Percentiles rank a stretch among this genome's conserved stretches.
phyloP scores from a whole-genome alignment of 2,113 vertebrate species.

The Menura novaehollandiae region DNA sequence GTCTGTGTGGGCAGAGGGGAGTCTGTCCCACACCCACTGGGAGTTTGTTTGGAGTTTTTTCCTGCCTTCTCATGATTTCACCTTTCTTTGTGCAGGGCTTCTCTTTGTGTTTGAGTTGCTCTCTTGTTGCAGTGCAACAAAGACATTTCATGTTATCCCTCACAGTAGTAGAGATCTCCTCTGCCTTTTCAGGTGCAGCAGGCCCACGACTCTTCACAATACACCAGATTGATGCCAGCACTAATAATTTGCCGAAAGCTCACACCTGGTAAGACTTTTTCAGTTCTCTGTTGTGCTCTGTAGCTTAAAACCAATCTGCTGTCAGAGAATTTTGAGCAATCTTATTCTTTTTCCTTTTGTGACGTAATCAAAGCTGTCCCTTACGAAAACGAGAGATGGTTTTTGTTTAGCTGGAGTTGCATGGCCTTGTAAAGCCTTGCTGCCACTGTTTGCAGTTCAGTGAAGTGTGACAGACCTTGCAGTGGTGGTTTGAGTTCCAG shows the following conservation, averaged over 20 bases:
- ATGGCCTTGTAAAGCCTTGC: not conserved
- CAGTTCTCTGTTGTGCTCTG: not conserved
- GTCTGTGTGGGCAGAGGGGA: not conserved
- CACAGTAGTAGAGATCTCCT: not conserved
- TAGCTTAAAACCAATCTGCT: not conserved
- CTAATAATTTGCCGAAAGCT: constrained; percentile 95
- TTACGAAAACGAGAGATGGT: not conserved
- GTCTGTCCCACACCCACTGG: not conserved
- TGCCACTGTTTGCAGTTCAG: not conserved
- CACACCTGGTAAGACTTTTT: constrained; percentile 88
- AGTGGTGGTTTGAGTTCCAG: not conserved
- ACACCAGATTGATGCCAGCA: constrained; percentile 96
- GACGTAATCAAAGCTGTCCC: not conserved
- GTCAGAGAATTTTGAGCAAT: not conserved
- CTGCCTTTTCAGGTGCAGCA: constrained; percentile 83
- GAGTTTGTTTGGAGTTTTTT: not conserved
- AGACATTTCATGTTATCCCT: not conserved
- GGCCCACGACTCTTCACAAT: constrained; percentile 96
- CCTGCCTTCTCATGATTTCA: not conserved
- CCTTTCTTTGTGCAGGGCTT: not conserved
- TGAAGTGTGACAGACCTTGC: not conserved
- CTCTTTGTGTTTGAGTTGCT: not conserved
- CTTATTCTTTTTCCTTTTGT: not conserved
- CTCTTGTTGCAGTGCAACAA: not conserved
- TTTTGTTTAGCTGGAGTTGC: not conserved